Conservation (phyloP, 2,113 vertebrate species). For the Zosterops japonicus region DNA sequence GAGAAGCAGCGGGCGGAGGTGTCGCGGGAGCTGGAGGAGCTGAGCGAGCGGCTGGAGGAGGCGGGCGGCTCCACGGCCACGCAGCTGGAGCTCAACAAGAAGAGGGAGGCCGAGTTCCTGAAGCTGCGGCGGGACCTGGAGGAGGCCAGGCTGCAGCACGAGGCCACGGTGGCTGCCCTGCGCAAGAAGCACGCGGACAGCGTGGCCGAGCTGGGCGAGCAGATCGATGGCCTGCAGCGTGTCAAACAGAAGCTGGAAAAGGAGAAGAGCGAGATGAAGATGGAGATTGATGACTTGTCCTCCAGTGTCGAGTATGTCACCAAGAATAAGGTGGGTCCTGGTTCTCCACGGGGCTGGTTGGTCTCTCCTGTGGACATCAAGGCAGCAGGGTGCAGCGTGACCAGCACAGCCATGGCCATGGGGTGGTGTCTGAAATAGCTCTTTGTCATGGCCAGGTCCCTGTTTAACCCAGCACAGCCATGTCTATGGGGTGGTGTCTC, state of each 20-base stretch:
- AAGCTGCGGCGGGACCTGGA: constrained; percentile 89
- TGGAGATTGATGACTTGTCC: constrained; percentile 88
- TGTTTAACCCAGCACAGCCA: no score
- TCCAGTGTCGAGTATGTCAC: constrained; percentile 86
- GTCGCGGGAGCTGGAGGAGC: constrained; percentile 89
- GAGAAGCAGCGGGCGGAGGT: constrained; percentile 89
- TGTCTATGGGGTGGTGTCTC: no score
- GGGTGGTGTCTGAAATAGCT: not conserved
- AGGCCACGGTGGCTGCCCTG: constrained; percentile 79
- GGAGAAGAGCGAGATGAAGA: constrained; percentile 87
- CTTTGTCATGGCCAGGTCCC: not conserved
- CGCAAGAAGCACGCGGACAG: constrained; percentile 88
- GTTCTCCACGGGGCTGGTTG: not conserved
- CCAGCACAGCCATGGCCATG: fast-evolving
- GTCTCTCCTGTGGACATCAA: not conserved
- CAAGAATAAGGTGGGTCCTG: constrained; percentile 82
- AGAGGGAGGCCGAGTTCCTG: constrained; percentile 84
- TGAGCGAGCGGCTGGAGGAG: constrained; percentile 90
- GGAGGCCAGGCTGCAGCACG: constrained; percentile 85
- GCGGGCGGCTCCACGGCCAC: constrained; percentile 81
- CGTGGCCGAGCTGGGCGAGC: constrained; percentile 83
- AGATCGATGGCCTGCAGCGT: constrained; percentile 88
- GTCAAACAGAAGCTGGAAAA: constrained; percentile 95
- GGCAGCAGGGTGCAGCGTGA: not conserved
- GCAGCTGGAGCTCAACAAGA: constrained; percentile 89